Base-by-base conservation (phyloP, 2,888 invertebrate species). In the Tillus elongatus region DNA sequence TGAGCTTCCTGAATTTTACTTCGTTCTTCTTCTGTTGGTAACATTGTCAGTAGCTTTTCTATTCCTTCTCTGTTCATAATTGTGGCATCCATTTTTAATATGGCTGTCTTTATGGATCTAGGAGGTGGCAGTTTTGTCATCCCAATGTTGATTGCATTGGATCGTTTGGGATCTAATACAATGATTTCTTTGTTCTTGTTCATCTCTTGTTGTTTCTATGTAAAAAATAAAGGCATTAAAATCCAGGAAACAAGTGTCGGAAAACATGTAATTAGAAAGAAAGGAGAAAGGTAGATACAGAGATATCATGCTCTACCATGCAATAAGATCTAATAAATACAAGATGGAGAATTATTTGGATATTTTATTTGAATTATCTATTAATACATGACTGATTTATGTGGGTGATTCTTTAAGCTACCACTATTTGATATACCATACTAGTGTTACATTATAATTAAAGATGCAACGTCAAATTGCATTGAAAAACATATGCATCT, bases 71-170 rank as follows among this genome's bases (percentile, higher is more conserved):
- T 75, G 51, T 95, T 98, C 68, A 99, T 89, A 31, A 98, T 92
- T 1, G 95, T 90, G 1, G 90, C 88, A 63, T 99, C 98, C 95
- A 99, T 99, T 70, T 98, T 99, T 64, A 98, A 72, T 45, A 95
- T 92, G 14, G 97, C 98, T n/a, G 95, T 88, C 63, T 97, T 97
- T 46, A 99, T 99, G 4, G 96, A 91, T 46, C 95, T 78, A 0
- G 96, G 91, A 1, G 96, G 96, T 2, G 98, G 98, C 46, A 99
- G 70, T 63, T 96, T 97, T 13, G 97, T 99, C 84, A 99, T 88
- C 10, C 96, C 96, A 54, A 99, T 99, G 64, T 98, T 98, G 52
- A 99, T 98, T 28, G 95, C 96, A 65, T 98, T 98, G 4, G 98
- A 98, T 46, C 98, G 75, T 64, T 97, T 98, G 30, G 93, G 85